Base-by-base conservation (phyloP, 2,888 invertebrate species). In the Slavum lentiscoides region DNA sequence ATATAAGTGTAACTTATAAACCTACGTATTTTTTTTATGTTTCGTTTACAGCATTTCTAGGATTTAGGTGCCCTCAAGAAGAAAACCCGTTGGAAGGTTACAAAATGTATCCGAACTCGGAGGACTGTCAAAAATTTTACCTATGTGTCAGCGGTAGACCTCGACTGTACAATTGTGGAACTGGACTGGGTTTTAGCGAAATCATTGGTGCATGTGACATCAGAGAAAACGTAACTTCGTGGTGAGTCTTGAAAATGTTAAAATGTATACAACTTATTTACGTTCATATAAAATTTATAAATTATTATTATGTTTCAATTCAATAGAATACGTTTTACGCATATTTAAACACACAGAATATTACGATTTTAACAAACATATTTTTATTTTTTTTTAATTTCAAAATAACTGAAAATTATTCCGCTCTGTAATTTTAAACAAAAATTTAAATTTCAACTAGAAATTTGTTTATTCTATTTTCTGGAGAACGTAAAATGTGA, bases 51-150 rank as follows among this genome's bases (percentile, higher is more conserved):
- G 92, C 91, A 66, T 93, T 89, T 88, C 89, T 95, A 74, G 93
- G 94, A 15, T 95, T 94, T 88, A 89, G 89, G 19, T 95, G 95
- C 85, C 95, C 95, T 0, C 84, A 84, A 11, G 0, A 89, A 88
- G n/a, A 88, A 89, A 83, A 87, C 87, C 80, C 89, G 87, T 21
- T 86, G 86, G 49, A 88, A 87, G n/a, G 84, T 88, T 88, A 82
- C 86, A 87, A 62, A 89, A 84, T 83, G 66, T 84, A 84, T 77
- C 83, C 84, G 17, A 84, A 84, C 82, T 76, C 87, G 84, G 49
- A 80, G 4, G 91, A 94, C 85, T 94, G 94, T 86, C 92, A 93
- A 85, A 90, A 90, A 83, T 95, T 92, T 86, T 95, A 91, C 88
- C 88, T 94, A 74, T 95, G 95, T 85, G 89, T 94, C 13, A 87